phyloP scores from a whole-genome alignment of 2,888 invertebrate genomes.

The Dicyrtoma fusca region DNA sequence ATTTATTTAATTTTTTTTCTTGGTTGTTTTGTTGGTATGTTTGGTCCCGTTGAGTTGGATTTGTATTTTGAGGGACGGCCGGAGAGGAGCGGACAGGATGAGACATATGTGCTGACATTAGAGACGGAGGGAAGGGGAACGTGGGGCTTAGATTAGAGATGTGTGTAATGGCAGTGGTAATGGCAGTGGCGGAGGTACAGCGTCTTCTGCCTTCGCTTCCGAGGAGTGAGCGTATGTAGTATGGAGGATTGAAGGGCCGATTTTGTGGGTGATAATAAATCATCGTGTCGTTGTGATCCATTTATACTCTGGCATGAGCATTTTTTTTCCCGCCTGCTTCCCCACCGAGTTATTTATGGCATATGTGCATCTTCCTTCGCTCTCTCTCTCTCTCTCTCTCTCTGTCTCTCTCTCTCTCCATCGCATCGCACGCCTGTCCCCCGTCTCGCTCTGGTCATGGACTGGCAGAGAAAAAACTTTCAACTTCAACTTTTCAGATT shows the following conservation, averaged over 20 bases:
- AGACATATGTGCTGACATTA: conserved; percentile 18
- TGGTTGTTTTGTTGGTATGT: not conserved
- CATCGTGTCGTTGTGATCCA: conserved; percentile 55
- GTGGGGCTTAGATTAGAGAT: not conserved
- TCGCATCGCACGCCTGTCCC: too few relatives aligned
- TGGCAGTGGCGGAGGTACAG: not conserved
- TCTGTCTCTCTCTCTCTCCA: not conserved
- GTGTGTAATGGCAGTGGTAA: not conserved
- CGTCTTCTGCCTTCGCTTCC: not conserved
- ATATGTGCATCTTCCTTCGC: conserved; percentile 39
- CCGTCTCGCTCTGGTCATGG: too few relatives aligned
- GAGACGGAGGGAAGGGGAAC: not conserved
- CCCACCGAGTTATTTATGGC: conserved; percentile 55
- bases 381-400: conserved; percentile 2
- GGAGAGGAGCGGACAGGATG: not conserved
- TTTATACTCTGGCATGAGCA: conserved; percentile 47
- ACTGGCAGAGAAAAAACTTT: too few relatives aligned
- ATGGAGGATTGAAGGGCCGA: conserved; percentile 43
- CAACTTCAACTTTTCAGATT: too few relatives aligned
- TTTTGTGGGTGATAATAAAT: conserved; percentile 54
- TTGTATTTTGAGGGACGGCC: conserved; percentile 7
- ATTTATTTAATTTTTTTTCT: not conserved
- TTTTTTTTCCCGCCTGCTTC: conserved; percentile 49
- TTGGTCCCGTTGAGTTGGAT: not conserved
- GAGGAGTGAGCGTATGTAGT: not conserved